Evolutionary conservation across 2,797 vertebrate genomes (phyloP).

Genomic region (Pogoniulus pusillus): DNA sequence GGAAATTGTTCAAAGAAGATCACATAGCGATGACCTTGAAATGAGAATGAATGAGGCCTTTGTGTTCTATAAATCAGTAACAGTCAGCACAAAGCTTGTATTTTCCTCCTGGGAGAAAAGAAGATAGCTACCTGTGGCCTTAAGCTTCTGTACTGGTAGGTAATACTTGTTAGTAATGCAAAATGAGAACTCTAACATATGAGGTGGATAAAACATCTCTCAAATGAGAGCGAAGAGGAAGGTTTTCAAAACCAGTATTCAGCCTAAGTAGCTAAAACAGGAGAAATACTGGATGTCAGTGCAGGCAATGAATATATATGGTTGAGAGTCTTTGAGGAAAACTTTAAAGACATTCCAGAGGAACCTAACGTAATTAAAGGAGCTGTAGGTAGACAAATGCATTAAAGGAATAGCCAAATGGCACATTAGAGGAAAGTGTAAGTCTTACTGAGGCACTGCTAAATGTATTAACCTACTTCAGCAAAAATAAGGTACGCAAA

Average conservation of each 20-base stretch:
- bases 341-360: slow-evolving; percentile 59
- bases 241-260: neutral
- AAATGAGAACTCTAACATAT: neutral
- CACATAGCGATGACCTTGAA: slow-evolving; percentile 20
- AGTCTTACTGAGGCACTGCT: neutral
- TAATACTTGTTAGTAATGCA: neutral
- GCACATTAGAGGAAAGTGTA: neutral
- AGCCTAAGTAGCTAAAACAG: neutral
- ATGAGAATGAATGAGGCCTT: slow-evolving; percentile 50
- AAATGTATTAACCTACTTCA: neutral
- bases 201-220: neutral
- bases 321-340: slow-evolving; percentile 29
- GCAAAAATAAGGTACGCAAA: neutral
- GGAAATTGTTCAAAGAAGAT: slow-evolving; percentile 65
- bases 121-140: neutral
- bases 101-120: slow-evolving; percentile 16
- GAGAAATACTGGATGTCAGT: neutral
- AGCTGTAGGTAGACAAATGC: neutral
- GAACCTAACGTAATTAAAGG: slow-evolving; percentile 37
- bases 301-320: neutral
- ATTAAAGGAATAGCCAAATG: slow-evolving; percentile 24
- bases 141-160: neutral
- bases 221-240: neutral
- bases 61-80: slow-evolving; percentile 47
- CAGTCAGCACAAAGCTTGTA: neutral